Base-by-base conservation (phyloP, 2,888 invertebrate genomes). In the Drosophila mimica region DNA sequence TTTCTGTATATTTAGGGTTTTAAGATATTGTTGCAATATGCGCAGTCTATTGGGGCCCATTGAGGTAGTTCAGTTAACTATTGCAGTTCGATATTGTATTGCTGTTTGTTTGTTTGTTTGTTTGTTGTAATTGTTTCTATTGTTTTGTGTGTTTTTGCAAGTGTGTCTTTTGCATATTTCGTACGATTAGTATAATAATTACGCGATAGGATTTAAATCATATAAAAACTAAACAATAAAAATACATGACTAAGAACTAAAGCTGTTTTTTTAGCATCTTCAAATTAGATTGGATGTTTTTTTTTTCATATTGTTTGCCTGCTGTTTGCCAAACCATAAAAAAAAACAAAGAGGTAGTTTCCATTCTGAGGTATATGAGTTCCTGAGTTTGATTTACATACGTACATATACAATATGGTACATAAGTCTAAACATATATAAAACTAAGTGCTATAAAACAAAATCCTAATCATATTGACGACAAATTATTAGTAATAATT, bases 31-130 rank as follows among this genome's bases (percentile, higher is more conserved):
- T 74, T 64, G 60, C 34, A 60, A 59, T 71, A 53, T 63, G 67
- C 76, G 74, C 87, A 83, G 88, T 91, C 92, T 92, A 92, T 92
- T 88, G 86, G 81, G 67, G 61, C 86, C 79, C 87, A 80, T 91
- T 93, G 93, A 93, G 93, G 93, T 93, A 93, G 93, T 91, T 92
- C 67, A 86, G 91, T 93, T 88, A 91, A 88, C 93, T 92, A 93
- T 93, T 93, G 93, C 92, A 92, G 92, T 92, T 91, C 91, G 85
- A 89, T 91, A 88, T 91, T 86, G 59, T 81, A 36, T 57, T 65
- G 57, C 82, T 57, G 57, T 70, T 74, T 70, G 65, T 61, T 60
- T 75, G 58, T 61, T 60, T 75, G 58, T 63, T 57, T 54, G 53
- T 81, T 83, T 77, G 80, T 68, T 80, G 57, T 88, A 80, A 63